Percentiles rank a stretch among this genome's conserved stretches.
Conservation (phyloP, 2,113 vertebrate genomes). For the Clarias macrocephalus region DNA sequence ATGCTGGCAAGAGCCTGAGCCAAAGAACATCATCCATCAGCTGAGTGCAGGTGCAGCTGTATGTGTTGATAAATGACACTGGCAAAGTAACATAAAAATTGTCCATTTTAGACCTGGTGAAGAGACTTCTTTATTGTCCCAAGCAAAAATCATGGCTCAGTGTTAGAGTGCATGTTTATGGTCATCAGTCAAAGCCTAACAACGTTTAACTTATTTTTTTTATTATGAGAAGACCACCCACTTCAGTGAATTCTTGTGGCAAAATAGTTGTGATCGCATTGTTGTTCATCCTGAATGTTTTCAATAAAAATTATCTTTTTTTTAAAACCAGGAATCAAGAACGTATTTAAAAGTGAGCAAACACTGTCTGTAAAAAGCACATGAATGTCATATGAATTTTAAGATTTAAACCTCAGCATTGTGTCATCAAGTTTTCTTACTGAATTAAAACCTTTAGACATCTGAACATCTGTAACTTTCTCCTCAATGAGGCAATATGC, state of each 20-base stretch:
- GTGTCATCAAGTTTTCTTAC: background rate
- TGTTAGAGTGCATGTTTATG: background rate
- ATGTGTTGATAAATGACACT: background rate
- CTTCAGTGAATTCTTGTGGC: background rate
- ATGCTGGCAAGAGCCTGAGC: background rate
- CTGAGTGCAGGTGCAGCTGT: background rate
- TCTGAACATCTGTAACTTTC: background rate
- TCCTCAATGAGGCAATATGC: background rate
- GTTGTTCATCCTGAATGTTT: background rate
- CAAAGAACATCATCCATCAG: background rate
- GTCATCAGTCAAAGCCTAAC: background rate
- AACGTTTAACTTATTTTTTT: background rate
- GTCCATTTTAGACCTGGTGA: background rate
- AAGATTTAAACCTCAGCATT: background rate
- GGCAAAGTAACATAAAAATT: constrained; percentile 21
- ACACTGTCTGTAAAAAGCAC: background rate
- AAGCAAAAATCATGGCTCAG: background rate
- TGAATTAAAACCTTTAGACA: background rate
- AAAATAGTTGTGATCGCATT: background rate
- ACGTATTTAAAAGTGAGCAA: background rate
- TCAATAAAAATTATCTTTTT: background rate
- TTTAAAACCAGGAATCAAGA: background rate
- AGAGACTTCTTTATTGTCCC: background rate
- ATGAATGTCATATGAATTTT: background rate
- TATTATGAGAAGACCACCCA: background rate